Base-by-base conservation (phyloP, 2,888 invertebrate genomes). In the Halictus ligatus region DNA sequence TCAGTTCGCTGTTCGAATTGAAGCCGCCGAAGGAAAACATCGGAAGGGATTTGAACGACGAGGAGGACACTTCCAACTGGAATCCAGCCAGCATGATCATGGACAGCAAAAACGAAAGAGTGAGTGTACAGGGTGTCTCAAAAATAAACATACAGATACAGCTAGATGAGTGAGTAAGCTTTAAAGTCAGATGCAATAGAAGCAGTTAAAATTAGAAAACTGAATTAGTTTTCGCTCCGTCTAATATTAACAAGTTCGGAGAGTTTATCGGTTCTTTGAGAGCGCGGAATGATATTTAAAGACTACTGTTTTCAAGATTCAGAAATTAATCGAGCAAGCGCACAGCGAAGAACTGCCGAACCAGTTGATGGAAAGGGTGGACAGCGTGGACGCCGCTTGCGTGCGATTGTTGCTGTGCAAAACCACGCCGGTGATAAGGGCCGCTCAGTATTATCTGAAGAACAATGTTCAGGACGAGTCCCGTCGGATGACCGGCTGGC, bases 351-450 rank as follows among this genome's bases (percentile, higher is more conserved):
- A 97, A 50, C 94, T 98, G 71, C 96, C 97, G 0, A 96, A 96
- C 46, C 95, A 96, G 43, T 94, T 98, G 54, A 96, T 97, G 76
- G 95, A 97, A 15, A 95, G 96, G 87, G 95, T 97, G 75, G 95
- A 96, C 7, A 96, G 96, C 25, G 95, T 96, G 84, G 97, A 97
- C 89, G 97, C 96, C 0, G 97, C 97, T 77, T 98, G 98, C 90
- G 96, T 98, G 4, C 96, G 97, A 92, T 95, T 98, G 50, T 95
- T 98, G 54, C 95, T 98, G 85, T 98, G 98, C 94, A 98, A 98
- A 95, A 96, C 96, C 87, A 96, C 97, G 0, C 98, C 98, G 0
- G 96, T 98, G 85, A 96, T 98, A 85, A 96, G 96, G 95, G 97
- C 97, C 89, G 98, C 98, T 96, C 98, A 98, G 93, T 96, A 96